Evolutionary conservation across 1,140 invertebrate genomes (phyloP).

Genomic region (Drosophila insularis): DNA sequence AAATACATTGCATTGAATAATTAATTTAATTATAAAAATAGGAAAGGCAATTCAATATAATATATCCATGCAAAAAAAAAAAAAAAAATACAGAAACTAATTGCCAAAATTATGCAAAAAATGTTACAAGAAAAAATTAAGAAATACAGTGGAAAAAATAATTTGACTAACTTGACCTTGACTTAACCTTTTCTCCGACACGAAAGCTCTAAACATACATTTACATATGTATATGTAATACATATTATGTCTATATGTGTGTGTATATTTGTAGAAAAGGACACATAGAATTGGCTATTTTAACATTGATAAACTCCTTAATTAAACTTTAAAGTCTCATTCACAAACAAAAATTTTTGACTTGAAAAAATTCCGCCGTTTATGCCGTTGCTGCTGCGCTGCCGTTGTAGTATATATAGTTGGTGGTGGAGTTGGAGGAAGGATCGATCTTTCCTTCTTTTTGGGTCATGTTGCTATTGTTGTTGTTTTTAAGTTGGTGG

Average conservation of each 20-base stretch:
- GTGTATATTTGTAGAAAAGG: constrained; percentile 21
- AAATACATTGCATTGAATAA: not conserved
- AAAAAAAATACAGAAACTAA: constrained; percentile 1
- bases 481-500: too few species aligned
- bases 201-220: constrained; percentile 5
- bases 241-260: not conserved
- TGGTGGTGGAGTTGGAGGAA: too few species aligned
- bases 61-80: constrained; percentile 16
- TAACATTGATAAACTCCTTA: constrained; percentile 35
- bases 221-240: not conserved
- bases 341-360: constrained; percentile 55
- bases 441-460: too few species aligned
- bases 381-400: constrained; percentile 1
- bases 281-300: constrained; percentile 14
- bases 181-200: not conserved
- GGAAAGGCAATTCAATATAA: not conserved
- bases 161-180: constrained; percentile 7
- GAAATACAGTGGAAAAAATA: not conserved
- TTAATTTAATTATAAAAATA: not conserved
- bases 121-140: not conserved
- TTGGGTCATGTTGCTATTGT: too few species aligned
- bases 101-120: too few species aligned
- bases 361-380: constrained; percentile 58
- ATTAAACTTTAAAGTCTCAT: constrained; percentile 51
- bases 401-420: not conserved